Conservation (phyloP, 2,888 invertebrate genomes). For the Pseudococcus viburni region DNA sequence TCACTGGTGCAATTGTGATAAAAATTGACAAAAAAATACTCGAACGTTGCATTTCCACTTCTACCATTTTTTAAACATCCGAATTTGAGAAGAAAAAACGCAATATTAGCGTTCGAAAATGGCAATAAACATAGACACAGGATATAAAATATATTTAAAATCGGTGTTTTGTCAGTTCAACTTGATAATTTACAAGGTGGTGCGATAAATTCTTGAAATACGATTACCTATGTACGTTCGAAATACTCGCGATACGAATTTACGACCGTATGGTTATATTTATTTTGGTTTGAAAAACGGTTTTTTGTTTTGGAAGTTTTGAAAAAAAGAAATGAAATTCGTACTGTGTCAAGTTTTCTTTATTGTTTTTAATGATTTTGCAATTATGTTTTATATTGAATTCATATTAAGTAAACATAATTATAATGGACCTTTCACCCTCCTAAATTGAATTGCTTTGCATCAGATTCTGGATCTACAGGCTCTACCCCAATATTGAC, state of each 20-base stretch:
- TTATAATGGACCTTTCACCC: too few species aligned
- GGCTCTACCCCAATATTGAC: too few species aligned
- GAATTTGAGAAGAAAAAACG: neutral
- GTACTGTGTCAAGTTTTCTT: neutral
- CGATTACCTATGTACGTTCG: too few species aligned
- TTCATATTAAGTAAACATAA: too few species aligned
- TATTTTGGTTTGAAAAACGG: neutral
- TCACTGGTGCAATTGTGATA: neutral
- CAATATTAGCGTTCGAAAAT: neutral
- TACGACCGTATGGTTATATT: neutral
- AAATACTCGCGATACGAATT: too few species aligned
- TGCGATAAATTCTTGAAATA: neutral
- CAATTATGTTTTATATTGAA: too few species aligned
- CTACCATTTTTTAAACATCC: neutral
- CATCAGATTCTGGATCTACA: too few species aligned
- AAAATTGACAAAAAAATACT: neutral
- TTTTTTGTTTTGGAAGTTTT: too few species aligned
- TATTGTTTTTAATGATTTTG: too few species aligned
- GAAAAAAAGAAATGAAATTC: neutral
- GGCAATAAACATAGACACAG: neutral
- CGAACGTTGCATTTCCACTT: neutral
- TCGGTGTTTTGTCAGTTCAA: neutral
- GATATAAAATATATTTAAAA: neutral
- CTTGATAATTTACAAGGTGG: neutral
- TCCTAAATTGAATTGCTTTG: too few species aligned